Evolutionary conservation across 2,113 vertebrate species (phyloP), one percentile per base, ranked within the genome.

Genomic region (Tychaedon coryphoeus): DNA sequence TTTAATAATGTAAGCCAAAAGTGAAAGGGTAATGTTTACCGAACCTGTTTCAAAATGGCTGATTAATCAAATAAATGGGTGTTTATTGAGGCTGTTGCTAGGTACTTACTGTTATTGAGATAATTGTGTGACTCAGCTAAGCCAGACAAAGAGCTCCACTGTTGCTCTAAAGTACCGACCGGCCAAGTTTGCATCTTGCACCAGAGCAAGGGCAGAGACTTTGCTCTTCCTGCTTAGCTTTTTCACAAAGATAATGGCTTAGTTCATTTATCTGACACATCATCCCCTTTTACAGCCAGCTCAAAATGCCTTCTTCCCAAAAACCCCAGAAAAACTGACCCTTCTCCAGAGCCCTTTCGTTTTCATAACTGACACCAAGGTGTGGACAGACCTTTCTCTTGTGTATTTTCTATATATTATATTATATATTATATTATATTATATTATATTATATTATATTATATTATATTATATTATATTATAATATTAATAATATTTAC

Each of bases 71-170:
- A 86, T 92, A 92, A 94, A 94, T 88, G 95, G 60, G 86, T 92
- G 96, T 96, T 96, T 96, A 86, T 86, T 90, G 87, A 94, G 86
- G 80, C 69, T 40, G 95, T 97, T 97, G 95, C 95, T 97, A 95
- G 78, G 93, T 72, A 23, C 80, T 75, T 43, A 40, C 62, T 95
- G 94, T 92, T 95, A 84, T 26, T 94, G 93, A 97, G 95, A 88
- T 97, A 97, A 95, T 95, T 94, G 89, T 64, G 15, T 95, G 92
- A 97, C 95, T 97, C 96, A 92, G 92, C 91, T 86, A 33, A 67
- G 86, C 29, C 88, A 96, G 93, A 96, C 93, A 97, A 95, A 94
- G 95, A 94, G 57, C 82, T 80, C 82, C 17, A 72, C 74, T 96
- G 92, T 97, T 94, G 61, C 62, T 93, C 79, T 92, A 5, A 86